Base-by-base conservation (phyloP, 1,140 invertebrate species). In the Coboldia fuscipes region DNA sequence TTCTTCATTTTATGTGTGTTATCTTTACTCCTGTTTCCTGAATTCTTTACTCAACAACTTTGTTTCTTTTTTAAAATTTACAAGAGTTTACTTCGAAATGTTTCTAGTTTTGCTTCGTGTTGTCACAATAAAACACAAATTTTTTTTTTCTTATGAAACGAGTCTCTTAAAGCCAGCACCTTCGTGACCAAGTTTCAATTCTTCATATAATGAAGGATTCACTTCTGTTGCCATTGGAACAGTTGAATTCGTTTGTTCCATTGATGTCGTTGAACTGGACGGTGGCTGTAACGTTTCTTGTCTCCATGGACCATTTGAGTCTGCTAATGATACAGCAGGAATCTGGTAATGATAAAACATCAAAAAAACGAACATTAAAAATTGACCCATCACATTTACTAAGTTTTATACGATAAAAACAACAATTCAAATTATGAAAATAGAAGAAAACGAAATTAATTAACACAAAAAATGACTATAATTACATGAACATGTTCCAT, bases 151-250 rank as follows among this genome's bases (percentile, higher is more conserved):
- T 51, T 63, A 63, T 54, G 60, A 58, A 46, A 66, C 63, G 45
- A 80, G 63, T 54, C 74, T 62, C 54, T 77, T 76, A 59, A 80
- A 80, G 42, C 75, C 75, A 32, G 67, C 75, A 35, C 75, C 75
- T 51, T 78, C 72, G 45, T 75, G 71, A 20, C 76, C 75, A 39
- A 80, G 61, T 58, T 77, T 75, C 43, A 80, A 60, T 57, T 79
- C 75, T 60, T 80, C 75, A 51, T 78, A 78, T 36, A 78, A 57
- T 26, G 73, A 70, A 19, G 75, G 75, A 44, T 75, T 67, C 12
- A 76, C 72, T 61, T 79, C 74, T 39, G 63, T 55, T 12, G 54
- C 45, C 22, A 45, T 38, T 14, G 29, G 29, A n/a, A 37, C 20
- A 2, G 24, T 13, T 10, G 27, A 37, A 12, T 24, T 5, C 9